phyloP scores from a whole-genome alignment of 2,888 invertebrate genomes.

The Tenthredo amoena region DNA sequence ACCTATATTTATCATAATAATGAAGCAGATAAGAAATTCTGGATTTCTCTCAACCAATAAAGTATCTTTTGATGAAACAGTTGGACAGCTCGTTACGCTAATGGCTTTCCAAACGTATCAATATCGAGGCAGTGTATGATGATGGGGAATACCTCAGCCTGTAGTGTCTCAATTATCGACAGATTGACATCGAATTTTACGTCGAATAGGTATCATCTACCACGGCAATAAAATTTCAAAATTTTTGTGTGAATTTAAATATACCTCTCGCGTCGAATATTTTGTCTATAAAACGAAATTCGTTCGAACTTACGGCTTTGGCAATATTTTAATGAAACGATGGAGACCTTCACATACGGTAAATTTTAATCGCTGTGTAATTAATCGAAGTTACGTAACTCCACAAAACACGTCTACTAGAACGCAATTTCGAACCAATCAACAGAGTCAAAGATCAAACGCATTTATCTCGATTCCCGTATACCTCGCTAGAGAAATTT shows the following conservation, averaged over 20 bases:
- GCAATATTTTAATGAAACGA: background rate
- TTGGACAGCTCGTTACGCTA: background rate
- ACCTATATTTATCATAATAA: background rate
- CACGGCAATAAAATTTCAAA: background rate
- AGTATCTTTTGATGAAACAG: background rate
- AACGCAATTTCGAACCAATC: slow-evolving; percentile 15
- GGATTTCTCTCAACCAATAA: background rate
- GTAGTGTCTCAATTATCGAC: slow-evolving; percentile 15
- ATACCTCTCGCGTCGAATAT: background rate
- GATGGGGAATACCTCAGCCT: background rate
- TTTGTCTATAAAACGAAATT: background rate
- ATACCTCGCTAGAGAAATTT: background rate
- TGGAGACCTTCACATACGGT: background rate
- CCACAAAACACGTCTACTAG: background rate
- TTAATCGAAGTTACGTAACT: slow-evolving; percentile 27
- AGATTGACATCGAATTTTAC: background rate
- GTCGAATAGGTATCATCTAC: slow-evolving; percentile 3
- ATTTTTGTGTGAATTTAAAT: background rate
- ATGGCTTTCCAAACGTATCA: background rate
- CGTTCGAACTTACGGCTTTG: background rate
- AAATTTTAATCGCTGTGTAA: slow-evolving; percentile 18
- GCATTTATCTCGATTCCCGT: slow-evolving; percentile 17
- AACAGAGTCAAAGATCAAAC: slow-evolving; percentile 28
- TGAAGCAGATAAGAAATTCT: background rate
- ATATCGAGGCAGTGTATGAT: background rate